Percentiles rank a stretch among this genome's conserved stretches.
These are phyloP conservation scores for Gnatocerus cornutus DNA, from an alignment of 2,888 invertebrate species.

Conservation along the genomic window DNA sequence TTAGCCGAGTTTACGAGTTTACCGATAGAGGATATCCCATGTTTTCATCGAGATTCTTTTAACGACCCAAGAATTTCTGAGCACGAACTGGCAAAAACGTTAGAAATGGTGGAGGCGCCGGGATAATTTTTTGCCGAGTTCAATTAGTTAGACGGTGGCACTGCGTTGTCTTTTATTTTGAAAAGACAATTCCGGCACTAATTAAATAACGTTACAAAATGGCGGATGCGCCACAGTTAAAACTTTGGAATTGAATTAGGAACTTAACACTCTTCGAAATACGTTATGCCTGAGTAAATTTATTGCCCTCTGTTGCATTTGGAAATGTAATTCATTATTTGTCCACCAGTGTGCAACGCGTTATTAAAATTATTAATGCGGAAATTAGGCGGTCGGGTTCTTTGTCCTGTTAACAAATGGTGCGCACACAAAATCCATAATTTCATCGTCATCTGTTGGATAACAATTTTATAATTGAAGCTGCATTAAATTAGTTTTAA, in stretches of 20 bases:
- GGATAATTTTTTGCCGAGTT: neutral
- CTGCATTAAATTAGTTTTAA: constrained; percentile 11
- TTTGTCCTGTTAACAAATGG: constrained; percentile 7
- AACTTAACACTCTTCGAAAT: constrained; percentile 1
- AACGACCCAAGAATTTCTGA: constrained; percentile 16
- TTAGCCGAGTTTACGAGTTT: constrained; percentile 34
- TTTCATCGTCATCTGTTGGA: constrained; percentile 4
- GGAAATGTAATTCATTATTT: neutral
- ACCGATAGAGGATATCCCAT: constrained; percentile 45
- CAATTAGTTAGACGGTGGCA: too few relatives aligned
- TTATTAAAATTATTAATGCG: constrained; percentile 19
- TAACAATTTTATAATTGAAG: constrained; percentile 28
- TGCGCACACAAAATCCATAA: constrained; percentile 23
- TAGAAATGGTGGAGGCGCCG: constrained; percentile 19
- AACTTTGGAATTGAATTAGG: constrained; percentile 1
- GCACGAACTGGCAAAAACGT: constrained; percentile 9
- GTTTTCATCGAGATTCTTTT: constrained; percentile 18
- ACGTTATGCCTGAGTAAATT: neutral
- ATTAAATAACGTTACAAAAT: constrained; percentile 8
- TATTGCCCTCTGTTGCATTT: neutral
- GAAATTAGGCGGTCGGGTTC: constrained; percentile 14
- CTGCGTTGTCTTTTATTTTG: neutral
- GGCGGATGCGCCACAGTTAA: constrained; percentile 17
- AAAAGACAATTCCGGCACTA: neutral
- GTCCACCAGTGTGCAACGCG: neutral